Evolutionary conservation across 2,888 invertebrate species (phyloP), one percentile per base, ranked within the genome.

Genomic region (Drosophila kambysellisi): DNA sequence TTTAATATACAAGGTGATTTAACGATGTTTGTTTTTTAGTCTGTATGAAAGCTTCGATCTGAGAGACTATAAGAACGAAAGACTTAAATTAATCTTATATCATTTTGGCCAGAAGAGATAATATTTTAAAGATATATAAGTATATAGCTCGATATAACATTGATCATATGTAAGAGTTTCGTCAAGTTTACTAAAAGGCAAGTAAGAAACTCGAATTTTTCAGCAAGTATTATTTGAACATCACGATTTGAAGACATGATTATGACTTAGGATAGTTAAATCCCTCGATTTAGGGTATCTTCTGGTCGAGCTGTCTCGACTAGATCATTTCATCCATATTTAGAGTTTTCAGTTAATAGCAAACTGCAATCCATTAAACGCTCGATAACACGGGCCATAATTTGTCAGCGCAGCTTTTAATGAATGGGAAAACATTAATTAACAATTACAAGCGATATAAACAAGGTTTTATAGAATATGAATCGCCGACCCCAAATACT

Each of bases 331-430:
- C 67, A 51, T 35, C 2, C 15, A 2, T 37, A 17, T 9, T 39
- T 74, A 67, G 62, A 70, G 79, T 63, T 58, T 81, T 74, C 50
- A 68, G 72, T 78, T 78, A 68, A 72, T 79, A 57, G 68, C 61
- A 41, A 61, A 68, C 29, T 54, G 57, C 61, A 68, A 71, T 71
- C 62, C 63, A 77, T 83, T 79, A 67, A 81, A 74, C 72, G 83
- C 78, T 87, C 85, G 85, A 87, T 87, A 79, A 79, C 70, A 79
- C 67, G 61, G 54, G 33, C 69, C 71, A 74, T 80, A 76, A 87
- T 87, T 85, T 89, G 85, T 83, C 87, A 85, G 88, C 52, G 50
- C 59, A 57, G 70, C 72, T 71, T 74, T 82, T 80, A 81, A 74
- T 64, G 72, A 73, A 63, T 71, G 69, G 54, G 68, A 68, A 67